Evolutionary conservation across 2,888 invertebrate species (phyloP), one percentile per base, ranked within the genome.

Genomic region (Sabatieria punctata): DNA sequence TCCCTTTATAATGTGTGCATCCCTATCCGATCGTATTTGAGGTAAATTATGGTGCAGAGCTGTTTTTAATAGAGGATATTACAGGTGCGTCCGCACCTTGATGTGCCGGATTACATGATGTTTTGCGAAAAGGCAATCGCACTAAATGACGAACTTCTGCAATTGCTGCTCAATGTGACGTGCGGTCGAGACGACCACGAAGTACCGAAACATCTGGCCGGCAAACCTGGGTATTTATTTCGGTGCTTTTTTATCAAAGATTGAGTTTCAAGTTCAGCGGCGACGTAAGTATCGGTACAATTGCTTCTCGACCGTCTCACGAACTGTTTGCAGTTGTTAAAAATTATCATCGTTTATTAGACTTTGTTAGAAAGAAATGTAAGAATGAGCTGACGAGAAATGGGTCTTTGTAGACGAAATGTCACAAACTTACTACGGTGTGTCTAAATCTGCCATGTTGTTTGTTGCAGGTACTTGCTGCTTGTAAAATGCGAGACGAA

Each of bases 141-240:
- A 21, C 53, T 59, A 27, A 59, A 68, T 52, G 56, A 58, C 3
- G 56, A 58, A 8, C 61, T 65, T 46, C 64, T 71, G 30, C 58
- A 67, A 48, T 65, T 68, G 47, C 58, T 71, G 45, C 56, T 71
- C 49, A 68, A 70, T 51, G 68, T 71, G 48, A 69, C 68, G 1
- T 69, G 67, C 53, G 69, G 69, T 4, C 58, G 66, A 1, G 68
- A 68, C 48, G 64, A 64, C 27, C 21, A 30, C 39, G 46, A 38
- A 13, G 37, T 46, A 21, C 46, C 46, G 8, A 22, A n/a, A 18
- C 41, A 41, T 19, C 15, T 46, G 37, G 46, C 46, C 15, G 35
- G 21, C 3, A 39, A 40, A 25, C 13, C 3, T 8, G 44, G 24
- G 38, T 33, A 33, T n/a, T n/a, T n/a, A n/a, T n/a, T n/a, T 45